Base-by-base conservation (phyloP, 2,888 invertebrate genomes). In the Diaphora mendica region DNA sequence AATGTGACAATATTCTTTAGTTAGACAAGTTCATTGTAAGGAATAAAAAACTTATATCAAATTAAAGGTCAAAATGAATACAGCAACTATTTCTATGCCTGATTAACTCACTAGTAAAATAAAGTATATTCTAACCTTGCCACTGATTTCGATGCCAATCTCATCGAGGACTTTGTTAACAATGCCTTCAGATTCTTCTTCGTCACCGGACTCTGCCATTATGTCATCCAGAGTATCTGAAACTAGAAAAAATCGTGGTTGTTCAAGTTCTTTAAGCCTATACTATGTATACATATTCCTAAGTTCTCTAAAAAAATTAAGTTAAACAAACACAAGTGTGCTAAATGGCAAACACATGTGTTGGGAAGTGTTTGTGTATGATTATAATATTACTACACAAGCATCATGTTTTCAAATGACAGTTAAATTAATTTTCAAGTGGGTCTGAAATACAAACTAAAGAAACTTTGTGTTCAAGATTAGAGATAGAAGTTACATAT, bases 151-250 rank as follows among this genome's bases (percentile, higher is more conserved):
- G 91, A 99, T 99, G 79, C 99, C 99, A 87, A 99, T 99, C 95
- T 99, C 99, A 94, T 99, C 99, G n/a, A 99, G 96, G 64, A 99
- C 98, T 93, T 98, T 97, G 87, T 96, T 97, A n/a, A 99, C 97
- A 93, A 99, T 97, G 80, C 97, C 97, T 88, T 99, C 98, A 86
- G 97, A 96, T 92, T 99, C 99, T 82, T 98, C 97, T 91, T 99
- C 99, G 91, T 99, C 99, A 0, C 97, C 99, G 17, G 98, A 98
- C 86, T 98, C 99, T 62, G 96, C 97, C 85, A 99, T 95, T 87
- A 99, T 98, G 87, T 98, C 98, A 92, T 99, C 99, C 81, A 99
- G 93, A 0, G 98, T 98, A 75, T 99, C 99, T 93, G 98, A 98
- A 89, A 99, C 98, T 98, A 89, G 26, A 1, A 5, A 15, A 15